Conservation (phyloP, 2,888 invertebrate species). For the Eueremaeus valkanovi region DNA sequence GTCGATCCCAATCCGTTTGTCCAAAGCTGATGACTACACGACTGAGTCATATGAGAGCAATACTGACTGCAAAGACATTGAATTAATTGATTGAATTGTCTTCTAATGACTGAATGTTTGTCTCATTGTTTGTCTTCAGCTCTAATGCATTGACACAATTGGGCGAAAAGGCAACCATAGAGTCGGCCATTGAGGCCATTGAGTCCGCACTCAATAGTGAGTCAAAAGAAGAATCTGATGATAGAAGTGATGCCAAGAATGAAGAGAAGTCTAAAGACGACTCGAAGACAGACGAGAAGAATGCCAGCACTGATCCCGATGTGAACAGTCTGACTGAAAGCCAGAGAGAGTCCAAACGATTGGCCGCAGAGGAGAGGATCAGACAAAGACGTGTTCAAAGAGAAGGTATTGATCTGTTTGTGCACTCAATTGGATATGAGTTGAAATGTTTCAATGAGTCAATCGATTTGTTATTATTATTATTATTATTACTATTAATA, state of each 20-base stretch:
- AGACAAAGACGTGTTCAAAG: conserved; percentile 37
- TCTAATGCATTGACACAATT: conserved; percentile 24
- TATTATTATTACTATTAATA: too few relatives aligned
- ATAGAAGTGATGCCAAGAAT: not conserved
- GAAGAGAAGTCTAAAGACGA: not conserved
- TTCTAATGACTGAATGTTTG: not conserved
- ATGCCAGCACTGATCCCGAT: not conserved
- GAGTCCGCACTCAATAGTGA: not conserved
- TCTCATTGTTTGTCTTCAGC: not conserved
- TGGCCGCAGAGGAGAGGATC: conserved; percentile 33
- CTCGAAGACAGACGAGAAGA: not conserved
- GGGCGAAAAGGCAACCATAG: conserved; percentile 38
- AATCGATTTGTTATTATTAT: too few relatives aligned
- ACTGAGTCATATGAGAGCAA: too few relatives aligned
- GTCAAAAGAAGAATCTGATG: not conserved
- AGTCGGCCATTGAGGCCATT: conserved; percentile 36
- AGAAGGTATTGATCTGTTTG: conserved; percentile 32
- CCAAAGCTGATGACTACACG: too few relatives aligned
- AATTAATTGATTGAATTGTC: not conserved
- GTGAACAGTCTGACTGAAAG: not conserved
- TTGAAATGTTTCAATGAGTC: too few relatives aligned
- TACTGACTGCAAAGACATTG: too few relatives aligned
- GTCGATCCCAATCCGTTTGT: too few relatives aligned
- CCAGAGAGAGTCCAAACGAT: not conserved
- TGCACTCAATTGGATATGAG: not conserved